phyloP scores from a whole-genome alignment of 1,140 invertebrate genomes.

The Galleria mellonella region DNA sequence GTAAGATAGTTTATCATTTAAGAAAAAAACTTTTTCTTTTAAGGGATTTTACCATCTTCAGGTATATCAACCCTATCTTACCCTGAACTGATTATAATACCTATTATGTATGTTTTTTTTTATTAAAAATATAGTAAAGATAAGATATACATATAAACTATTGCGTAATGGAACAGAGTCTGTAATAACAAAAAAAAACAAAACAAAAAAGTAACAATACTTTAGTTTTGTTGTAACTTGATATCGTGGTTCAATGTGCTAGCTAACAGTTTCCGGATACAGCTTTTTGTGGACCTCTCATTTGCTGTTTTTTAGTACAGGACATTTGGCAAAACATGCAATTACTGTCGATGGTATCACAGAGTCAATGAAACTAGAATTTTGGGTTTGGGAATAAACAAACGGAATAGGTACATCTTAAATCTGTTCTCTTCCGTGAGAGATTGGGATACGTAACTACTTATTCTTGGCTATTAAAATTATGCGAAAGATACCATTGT shows the following conservation, averaged over 20 bases:
- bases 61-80: too few relatives aligned
- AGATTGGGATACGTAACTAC: neutral
- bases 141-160: too few relatives aligned
- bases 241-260: slow-evolving; percentile 6
- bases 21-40: too few relatives aligned
- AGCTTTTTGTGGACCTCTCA: neutral
- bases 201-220: neutral
- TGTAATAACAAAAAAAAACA: neutral
- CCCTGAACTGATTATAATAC: too few relatives aligned
- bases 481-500: neutral
- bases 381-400: slow-evolving; percentile 1
- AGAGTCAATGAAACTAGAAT: neutral
- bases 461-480: neutral
- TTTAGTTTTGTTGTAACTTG: neutral
- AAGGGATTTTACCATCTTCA: too few relatives aligned
- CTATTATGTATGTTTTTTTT: too few relatives aligned
- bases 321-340: neutral
- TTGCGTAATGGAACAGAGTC: too few relatives aligned
- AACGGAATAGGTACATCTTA: neutral
- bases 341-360: slow-evolving; percentile 1
- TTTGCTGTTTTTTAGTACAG: neutral
- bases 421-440: slow-evolving; percentile 4
- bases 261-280: neutral
- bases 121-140: too few relatives aligned
- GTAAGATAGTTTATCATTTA: too few relatives aligned